A percentile compares a stretch with the other conserved stretches of the same genome.
Conservation (phyloP, 2,888 invertebrate species). For the Rotaria socialis region DNA sequence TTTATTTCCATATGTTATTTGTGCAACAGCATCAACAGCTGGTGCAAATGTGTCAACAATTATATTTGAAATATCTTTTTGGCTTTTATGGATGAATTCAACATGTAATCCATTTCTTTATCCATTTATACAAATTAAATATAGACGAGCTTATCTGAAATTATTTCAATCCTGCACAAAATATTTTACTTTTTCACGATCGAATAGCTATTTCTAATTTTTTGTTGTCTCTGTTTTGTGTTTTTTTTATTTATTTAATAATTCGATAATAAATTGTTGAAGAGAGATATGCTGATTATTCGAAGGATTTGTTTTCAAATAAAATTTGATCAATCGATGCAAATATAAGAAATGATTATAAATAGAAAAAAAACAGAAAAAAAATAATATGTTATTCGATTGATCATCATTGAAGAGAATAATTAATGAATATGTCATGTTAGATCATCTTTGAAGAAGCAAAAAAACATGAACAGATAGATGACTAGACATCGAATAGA, state of each 20-base stretch:
- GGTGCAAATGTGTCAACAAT: conserved; percentile 43
- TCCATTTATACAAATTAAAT: conserved; percentile 50
- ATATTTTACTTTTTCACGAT: neutral
- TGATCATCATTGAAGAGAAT: neutral
- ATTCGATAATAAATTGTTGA: too few relatives aligned
- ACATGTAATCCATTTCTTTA: conserved; percentile 50
- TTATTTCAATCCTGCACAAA: conserved; percentile 33
- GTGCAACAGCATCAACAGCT: conserved; percentile 47
- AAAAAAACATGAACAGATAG: neutral
- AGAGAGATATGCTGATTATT: too few relatives aligned
- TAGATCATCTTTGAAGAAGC: neutral
- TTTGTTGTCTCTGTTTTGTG: too few relatives aligned
- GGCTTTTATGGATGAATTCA: conserved; percentile 51
- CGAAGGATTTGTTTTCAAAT: too few relatives aligned
- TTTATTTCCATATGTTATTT: conserved; percentile 49
- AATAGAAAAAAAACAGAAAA: too few relatives aligned
- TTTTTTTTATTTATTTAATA: too few relatives aligned
- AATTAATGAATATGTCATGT: neutral
- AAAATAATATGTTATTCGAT: neutral
- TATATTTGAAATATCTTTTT: conserved; percentile 50
- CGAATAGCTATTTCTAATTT: too few relatives aligned
- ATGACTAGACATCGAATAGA: too few relatives aligned
- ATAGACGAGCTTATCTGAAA: conserved; percentile 49
- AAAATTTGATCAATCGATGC: too few relatives aligned
- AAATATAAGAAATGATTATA: too few relatives aligned